Evolutionary conservation across 1,140 invertebrate genomes (phyloP), one percentile per base, ranked within the genome.

Genomic region (Aphelenchoides besseyi): DNA sequence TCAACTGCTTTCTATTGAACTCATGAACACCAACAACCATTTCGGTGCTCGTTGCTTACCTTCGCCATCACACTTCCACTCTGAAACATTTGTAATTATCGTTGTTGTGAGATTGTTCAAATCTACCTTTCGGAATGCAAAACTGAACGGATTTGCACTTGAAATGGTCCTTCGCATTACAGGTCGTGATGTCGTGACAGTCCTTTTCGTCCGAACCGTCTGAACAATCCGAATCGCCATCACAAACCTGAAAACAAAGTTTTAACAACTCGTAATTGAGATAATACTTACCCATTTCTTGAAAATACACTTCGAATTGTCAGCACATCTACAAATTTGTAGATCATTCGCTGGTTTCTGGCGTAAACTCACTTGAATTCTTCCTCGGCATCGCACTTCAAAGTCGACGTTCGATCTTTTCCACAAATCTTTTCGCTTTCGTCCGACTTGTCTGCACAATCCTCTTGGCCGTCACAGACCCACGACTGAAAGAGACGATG

Each of bases 41-140:
- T n/a, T n/a, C n/a, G n/a, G n/a, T n/a, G n/a, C n/a, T n/a, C n/a
- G n/a, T n/a, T n/a, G n/a, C n/a, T n/a, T n/a, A n/a, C n/a, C n/a
- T 52, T 90, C 88, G 0, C 91, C 91, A 68, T 92, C 91, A 85
- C 93, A 96, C 74, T 90, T 90, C 72, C 92, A 87, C 68, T 90
- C 88, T n/a, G n/a, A n/a, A n/a, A n/a, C n/a, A n/a, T n/a, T n/a
- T n/a, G n/a, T n/a, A n/a, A n/a, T n/a, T n/a, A n/a, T n/a, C n/a
- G n/a, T n/a, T n/a, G n/a, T n/a, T n/a, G n/a, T n/a, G n/a, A n/a
- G n/a, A n/a, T n/a, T n/a, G n/a, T n/a, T n/a, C n/a, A n/a, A n/a
- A n/a, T n/a, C n/a, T n/a, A n/a, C n/a, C n/a, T 35, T 90, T 91
- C 37, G 89, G 88, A 67, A 95, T 92, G 78, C 93, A 95, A 83